Evolutionary conservation across 30 jellyfish, hydroid and myxozoan species (phyloP), one percentile per base, ranked within the genome.

Genomic region (Hydractinia symbiolongicarpus): DNA sequence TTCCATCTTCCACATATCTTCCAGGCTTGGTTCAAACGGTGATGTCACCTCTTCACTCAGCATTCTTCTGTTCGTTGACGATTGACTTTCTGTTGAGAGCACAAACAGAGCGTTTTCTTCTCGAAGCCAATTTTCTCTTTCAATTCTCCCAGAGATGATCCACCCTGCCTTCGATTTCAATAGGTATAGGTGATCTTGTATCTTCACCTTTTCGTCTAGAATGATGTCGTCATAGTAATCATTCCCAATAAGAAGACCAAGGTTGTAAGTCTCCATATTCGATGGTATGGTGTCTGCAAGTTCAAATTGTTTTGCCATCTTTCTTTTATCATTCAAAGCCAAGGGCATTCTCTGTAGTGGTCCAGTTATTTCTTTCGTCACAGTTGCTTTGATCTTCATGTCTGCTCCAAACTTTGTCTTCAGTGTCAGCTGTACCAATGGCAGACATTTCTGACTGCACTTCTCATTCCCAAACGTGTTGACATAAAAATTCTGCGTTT

Each of bases 211-310:
- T 9, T 81, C 79, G 8, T 66, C 4, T 5, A 74, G 53, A 44
- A 81, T 67, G 4, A 81, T 5, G 50, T 81, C 88, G 73, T 66
- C 15, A 55, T 81, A 81, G 49, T 52, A 81, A 76, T 81, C 87
- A 40, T 55, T 66, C 9, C 72, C 86, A 62, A 81, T 81, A 30
- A 81, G 88, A 53, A 81, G 7, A 16, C 73, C 88, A 81, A 81
- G 50, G 15, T 75, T 13, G 16, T 72, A 67, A 13, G 86, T 51
- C 58, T 81, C 88, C 7, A n/a, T 14, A 20, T 50, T 19, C n/a
- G 50, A 51, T n/a, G 78, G 86, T 16, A 81, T 70, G 50, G 88
- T 66, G 73, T 81, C 88, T 20, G 86, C 88, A 5, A 81, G 54
- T 0, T 51, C 21, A 55, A 20, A 61, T 14, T 64, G 67, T 55